Conservation (phyloP, 1,140 invertebrate species). For the Diplogasteroides magnus region DNA sequence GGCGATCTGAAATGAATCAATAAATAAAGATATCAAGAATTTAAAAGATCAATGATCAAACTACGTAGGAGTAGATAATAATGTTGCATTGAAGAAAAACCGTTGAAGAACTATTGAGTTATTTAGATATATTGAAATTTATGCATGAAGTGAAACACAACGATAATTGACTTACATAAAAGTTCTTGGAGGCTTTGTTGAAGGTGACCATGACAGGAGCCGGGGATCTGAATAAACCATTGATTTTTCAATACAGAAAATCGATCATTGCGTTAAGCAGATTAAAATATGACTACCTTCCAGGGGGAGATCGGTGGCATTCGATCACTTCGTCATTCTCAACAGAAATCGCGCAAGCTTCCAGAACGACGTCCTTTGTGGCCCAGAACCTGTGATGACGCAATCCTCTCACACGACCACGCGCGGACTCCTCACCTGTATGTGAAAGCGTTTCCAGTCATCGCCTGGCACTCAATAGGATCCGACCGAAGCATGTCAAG, state of each 20-base stretch:
- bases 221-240: too few species aligned
- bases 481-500: conserved; percentile 36
- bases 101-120: conserved; percentile 9
- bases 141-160: conserved; percentile 10
- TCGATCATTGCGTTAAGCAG: too few species aligned
- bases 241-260: too few species aligned
- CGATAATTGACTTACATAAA: conserved; percentile 28
- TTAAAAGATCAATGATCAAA: too few species aligned
- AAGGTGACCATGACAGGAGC: conserved; percentile 44
- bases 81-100: too few species aligned
- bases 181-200: conserved; percentile 29
- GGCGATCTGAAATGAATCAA: conserved; percentile 35
- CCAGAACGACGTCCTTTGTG: conserved; percentile 41
- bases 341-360: conserved; percentile 41
- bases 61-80: too few species aligned
- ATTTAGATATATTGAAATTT: too few species aligned
- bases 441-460: conserved; percentile 26
- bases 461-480: conserved; percentile 41
- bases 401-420: neutral
- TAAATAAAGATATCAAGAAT: conserved; percentile 1
- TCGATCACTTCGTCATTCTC: conserved; percentile 33
- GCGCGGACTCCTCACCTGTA: conserved; percentile 13
- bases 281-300: too few species aligned
- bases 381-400: conserved; percentile 40
- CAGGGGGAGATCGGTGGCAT: conserved; percentile 41